Percentiles rank a stretch among this genome's conserved stretches.
phyloP scores from a whole-genome alignment of 2,797 vertebrate genomes.

The Tapirus indicus region DNA sequence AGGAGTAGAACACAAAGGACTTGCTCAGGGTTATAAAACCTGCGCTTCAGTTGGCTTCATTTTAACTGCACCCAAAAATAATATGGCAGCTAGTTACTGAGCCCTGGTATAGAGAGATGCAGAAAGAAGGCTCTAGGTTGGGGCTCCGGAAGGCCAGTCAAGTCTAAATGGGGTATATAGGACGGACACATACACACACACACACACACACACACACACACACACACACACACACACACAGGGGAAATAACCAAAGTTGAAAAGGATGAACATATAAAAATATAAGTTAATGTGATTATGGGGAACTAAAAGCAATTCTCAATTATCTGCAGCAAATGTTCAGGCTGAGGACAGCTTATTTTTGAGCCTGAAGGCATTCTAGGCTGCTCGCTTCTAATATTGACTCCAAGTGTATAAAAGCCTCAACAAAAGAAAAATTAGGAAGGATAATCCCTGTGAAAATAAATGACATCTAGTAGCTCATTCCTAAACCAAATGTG shows the following conservation, averaged over 20 bases:
- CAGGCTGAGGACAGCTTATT: neutral
- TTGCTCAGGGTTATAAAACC: neutral
- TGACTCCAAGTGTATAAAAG: constrained; percentile 18
- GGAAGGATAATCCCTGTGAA: constrained; percentile 55
- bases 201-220: neutral
- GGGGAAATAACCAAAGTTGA: neutral
- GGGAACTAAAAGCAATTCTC: constrained; percentile 67
- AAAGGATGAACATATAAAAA: constrained; percentile 68
- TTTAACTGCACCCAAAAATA: neutral
- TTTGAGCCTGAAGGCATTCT: constrained; percentile 8
- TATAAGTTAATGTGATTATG: constrained; percentile 18
- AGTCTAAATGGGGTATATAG: neutral
- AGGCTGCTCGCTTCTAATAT: neutral
- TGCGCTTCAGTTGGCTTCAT: neutral
- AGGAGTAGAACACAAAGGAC: neutral
- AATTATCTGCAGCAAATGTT: constrained; percentile 32
- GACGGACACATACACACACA: neutral
- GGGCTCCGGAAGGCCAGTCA: neutral
- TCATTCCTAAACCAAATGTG: constrained; percentile 29
- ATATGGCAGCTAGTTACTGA: neutral
- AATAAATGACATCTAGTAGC: neutral
- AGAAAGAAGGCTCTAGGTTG: constrained; percentile 18
- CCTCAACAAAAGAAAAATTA: constrained; percentile 38
- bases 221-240: neutral
- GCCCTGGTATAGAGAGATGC: neutral